phyloP scores from a whole-genome alignment of 1,140 invertebrate species.

The Macrobrachium nipponense region DNA sequence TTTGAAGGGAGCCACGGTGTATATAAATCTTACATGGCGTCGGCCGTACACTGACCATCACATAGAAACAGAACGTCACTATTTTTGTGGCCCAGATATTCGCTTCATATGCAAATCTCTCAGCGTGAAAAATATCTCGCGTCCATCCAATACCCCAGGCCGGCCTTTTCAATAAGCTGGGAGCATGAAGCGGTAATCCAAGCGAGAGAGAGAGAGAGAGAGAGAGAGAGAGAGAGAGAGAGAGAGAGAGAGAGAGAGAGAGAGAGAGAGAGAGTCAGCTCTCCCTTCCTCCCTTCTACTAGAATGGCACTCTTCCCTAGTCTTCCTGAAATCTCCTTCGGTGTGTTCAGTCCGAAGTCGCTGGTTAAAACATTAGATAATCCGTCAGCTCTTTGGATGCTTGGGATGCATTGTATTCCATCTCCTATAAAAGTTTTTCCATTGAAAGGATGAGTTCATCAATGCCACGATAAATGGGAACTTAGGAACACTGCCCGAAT shows the following conservation, averaged over 20 bases:
- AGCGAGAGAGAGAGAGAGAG: slow-evolving; percentile 7
- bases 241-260: background rate
- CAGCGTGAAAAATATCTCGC: slow-evolving; percentile 60
- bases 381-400: no score
- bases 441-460: no score
- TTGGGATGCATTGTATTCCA: no score
- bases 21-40: slow-evolving; percentile 51
- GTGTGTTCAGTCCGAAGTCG: no score
- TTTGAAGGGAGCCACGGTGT: background rate
- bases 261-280: background rate
- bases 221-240: background rate
- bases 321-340: no score
- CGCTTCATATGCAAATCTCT: slow-evolving; percentile 61
- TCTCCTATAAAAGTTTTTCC: no score
- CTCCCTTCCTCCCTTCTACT: background rate
- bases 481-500: no score
- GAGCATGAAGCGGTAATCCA: slow-evolving; percentile 59
- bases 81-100: slow-evolving; percentile 61
- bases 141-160: slow-evolving; percentile 59
- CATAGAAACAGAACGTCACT: slow-evolving; percentile 58
- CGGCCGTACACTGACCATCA: slow-evolving; percentile 47
- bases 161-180: slow-evolving; percentile 60
- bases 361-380: no score
- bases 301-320: background rate
- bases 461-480: no score